Evolutionary conservation across 2,113 vertebrate genomes (phyloP).

Genomic region (Hystrix cristata): DNA sequence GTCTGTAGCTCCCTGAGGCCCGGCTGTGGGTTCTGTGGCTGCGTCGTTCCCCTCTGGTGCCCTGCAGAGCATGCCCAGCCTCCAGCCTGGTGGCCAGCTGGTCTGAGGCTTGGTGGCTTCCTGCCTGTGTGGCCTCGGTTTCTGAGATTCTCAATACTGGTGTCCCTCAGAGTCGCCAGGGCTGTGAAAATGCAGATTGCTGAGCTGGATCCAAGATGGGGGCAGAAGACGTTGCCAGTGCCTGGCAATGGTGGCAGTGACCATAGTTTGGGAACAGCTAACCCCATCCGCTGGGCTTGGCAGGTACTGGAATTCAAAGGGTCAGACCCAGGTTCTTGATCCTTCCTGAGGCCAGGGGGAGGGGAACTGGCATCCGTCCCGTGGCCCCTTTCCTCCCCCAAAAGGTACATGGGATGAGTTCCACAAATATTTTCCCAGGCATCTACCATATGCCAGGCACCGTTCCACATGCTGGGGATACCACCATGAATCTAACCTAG

Average conservation of each 20-base stretch:
- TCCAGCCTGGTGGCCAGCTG: constrained; percentile 68
- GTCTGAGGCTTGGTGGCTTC: constrained; percentile 77
- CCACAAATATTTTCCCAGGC: constrained; percentile 4
- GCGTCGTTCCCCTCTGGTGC: constrained; percentile 68
- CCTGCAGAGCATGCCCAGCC: constrained; percentile 60
- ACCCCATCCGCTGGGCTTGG: background rate
- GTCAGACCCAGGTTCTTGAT: background rate
- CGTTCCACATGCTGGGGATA: background rate
- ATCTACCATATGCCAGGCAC: background rate
- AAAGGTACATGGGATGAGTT: background rate
- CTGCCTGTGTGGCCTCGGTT: constrained; percentile 77
- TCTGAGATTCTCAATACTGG: constrained; percentile 63
- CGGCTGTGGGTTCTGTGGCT: constrained; percentile 75
- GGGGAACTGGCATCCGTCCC: background rate
- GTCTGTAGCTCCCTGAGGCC: constrained; percentile 4
- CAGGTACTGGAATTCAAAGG: background rate
- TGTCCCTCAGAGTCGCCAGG: constrained; percentile 62
- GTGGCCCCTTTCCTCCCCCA: background rate
- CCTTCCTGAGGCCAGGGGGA: background rate
- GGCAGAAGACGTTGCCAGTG: background rate
- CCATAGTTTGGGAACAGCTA: background rate
- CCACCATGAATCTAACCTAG: background rate
- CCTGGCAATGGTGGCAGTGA: background rate
- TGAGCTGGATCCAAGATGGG: background rate
- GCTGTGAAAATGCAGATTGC: constrained; percentile 47